Evolutionary conservation across 2,888 invertebrate species (phyloP).

Genomic region (Aphidius colemani): DNA sequence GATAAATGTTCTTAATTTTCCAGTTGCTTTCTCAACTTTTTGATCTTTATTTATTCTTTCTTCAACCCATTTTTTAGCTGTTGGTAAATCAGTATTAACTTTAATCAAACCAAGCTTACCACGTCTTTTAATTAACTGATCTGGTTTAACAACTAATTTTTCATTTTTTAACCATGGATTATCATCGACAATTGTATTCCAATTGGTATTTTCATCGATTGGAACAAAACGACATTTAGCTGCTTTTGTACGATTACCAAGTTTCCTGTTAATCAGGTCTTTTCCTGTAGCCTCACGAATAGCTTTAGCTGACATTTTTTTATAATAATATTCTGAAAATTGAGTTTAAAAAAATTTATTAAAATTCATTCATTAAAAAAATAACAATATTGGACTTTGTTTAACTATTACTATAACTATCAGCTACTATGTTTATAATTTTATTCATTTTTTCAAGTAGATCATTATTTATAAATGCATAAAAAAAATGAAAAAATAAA

Average conservation of each 20-base stretch:
- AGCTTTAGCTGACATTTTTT: constrained; percentile 92
- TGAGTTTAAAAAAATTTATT: background rate
- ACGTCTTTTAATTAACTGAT: constrained; percentile 96
- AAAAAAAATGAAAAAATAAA: background rate
- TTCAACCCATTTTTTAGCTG: constrained; percentile 84
- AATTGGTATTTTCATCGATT: constrained; percentile 77
- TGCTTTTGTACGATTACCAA: constrained; percentile 69
- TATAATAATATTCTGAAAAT: constrained; percentile 33
- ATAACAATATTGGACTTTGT: background rate
- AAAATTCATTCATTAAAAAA: too few relatives aligned
- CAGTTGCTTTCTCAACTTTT: constrained; percentile 83
- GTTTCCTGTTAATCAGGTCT: constrained; percentile 83
- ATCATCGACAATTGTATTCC: constrained; percentile 74
- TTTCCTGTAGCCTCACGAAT: constrained; percentile 95
- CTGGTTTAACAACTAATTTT: constrained; percentile 97
- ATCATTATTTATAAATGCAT: constrained; percentile 4
- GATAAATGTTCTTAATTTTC: constrained; percentile 90
- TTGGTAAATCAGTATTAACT: constrained; percentile 82
- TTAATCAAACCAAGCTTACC: constrained; percentile 97
- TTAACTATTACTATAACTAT: background rate
- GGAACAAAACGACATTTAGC: constrained; percentile 82
- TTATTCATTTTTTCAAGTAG: background rate
- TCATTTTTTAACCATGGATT: constrained; percentile 87
- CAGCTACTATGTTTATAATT: background rate
- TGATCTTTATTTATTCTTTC: constrained; percentile 85